Evolutionary conservation across 2,888 invertebrate genomes (phyloP).

Genomic region (Dendrolimus pini): DNA sequence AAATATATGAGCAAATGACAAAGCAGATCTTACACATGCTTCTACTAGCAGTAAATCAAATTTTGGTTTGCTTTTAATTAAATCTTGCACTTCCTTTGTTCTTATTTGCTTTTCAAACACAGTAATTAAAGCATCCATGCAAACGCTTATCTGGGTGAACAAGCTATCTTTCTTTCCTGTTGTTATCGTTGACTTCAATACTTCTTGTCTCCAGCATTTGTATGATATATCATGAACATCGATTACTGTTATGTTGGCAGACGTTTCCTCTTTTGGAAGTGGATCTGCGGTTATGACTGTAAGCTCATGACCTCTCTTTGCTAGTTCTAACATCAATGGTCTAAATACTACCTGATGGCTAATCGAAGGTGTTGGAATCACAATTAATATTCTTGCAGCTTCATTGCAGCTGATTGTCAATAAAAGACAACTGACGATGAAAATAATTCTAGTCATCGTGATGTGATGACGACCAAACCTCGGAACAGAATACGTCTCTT

Average conservation of each 20-base stretch:
- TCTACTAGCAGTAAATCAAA: slow-evolving; percentile 41
- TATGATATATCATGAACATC: slow-evolving; percentile 7
- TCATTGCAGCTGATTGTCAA: slow-evolving; percentile 6
- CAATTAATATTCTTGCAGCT: slow-evolving; percentile 24
- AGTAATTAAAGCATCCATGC: not conserved
- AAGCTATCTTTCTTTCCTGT: slow-evolving; percentile 1
- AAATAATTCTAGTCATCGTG: too few relatives aligned
- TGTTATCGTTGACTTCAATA: not conserved
- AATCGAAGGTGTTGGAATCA: slow-evolving; percentile 27
- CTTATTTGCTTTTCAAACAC: slow-evolving; percentile 1
- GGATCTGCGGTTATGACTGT: slow-evolving; percentile 8
- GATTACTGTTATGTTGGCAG: slow-evolving; percentile 6
- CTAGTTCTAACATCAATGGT: slow-evolving; percentile 13
- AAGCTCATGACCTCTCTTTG: slow-evolving; percentile 7
- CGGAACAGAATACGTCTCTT: too few relatives aligned
- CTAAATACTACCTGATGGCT: slow-evolving; percentile 44
- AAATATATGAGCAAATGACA: slow-evolving; percentile 28
- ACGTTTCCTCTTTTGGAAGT: slow-evolving; percentile 1
- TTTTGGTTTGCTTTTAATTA: slow-evolving; percentile 5
- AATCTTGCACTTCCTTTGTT: slow-evolving; percentile 1
- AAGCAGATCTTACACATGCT: slow-evolving; percentile 19
- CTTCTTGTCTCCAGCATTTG: not conserved
- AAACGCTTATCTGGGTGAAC: not conserved
- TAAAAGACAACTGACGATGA: not conserved
- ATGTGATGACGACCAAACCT: too few relatives aligned